A percentile compares a stretch with the other conserved stretches of the same genome.
Conservation (phyloP, 1,140 invertebrate genomes). For the Vanessa atalanta region DNA sequence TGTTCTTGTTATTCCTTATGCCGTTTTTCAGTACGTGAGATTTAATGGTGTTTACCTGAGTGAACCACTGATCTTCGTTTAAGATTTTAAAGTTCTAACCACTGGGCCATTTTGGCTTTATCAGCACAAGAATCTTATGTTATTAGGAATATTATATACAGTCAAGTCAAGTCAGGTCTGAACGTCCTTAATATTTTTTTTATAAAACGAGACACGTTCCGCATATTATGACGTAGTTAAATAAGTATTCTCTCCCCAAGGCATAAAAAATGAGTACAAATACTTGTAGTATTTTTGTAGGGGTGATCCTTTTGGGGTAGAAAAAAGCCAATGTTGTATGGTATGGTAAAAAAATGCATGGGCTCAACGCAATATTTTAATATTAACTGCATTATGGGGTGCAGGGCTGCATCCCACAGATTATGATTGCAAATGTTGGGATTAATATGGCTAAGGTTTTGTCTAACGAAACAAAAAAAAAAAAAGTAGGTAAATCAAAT, state of each 20-base stretch:
- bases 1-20: no score
- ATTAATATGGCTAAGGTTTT: conserved; percentile 48
- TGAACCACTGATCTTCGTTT: no score
- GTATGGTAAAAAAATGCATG: conserved; percentile 72
- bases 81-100: no score
- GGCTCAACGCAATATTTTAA: conserved; percentile 77
- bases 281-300: conserved; percentile 76
- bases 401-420: conserved; percentile 61
- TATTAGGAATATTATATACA: no score
- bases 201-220: conserved; percentile 41
- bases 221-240: conserved; percentile 66
- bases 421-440: conserved; percentile 47
- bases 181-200: conserved; percentile 23
- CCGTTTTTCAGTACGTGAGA: background rate
- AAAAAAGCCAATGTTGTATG: conserved; percentile 73
- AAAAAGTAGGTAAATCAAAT: no score
- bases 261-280: conserved; percentile 69
- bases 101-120: background rate
- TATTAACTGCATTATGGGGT: conserved; percentile 77
- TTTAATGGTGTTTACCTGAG: no score
- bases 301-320: conserved; percentile 62
- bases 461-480: no score
- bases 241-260: conserved; percentile 57
- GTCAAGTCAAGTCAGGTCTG: background rate
- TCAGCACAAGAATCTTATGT: no score